Conservation (phyloP, 2,113 vertebrate genomes). For the Myotis yumanensis region DNA sequence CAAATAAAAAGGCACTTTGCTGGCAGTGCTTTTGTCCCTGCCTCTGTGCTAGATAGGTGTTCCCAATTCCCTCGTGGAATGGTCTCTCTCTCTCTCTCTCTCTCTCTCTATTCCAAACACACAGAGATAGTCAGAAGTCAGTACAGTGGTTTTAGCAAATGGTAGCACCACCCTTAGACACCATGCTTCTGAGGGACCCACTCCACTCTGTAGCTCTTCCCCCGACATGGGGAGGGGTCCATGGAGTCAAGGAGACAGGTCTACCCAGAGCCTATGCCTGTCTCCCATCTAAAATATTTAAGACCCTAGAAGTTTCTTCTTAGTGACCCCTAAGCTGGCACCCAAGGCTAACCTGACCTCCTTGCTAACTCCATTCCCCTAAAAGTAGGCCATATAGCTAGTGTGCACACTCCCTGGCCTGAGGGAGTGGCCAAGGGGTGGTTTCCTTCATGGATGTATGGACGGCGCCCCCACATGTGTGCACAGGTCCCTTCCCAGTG, state of each 20-base stretch:
- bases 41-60: too few relatives aligned
- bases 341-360: background rate
- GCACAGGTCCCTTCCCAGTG: background rate
- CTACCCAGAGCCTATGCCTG: background rate
- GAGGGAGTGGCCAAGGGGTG: background rate
- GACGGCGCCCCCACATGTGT: background rate
- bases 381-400: background rate
- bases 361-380: background rate
- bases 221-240: background rate
- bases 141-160: background rate
- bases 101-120: background rate
- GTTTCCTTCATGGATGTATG: background rate
- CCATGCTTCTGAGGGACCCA: background rate
- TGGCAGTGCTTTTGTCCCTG: too few relatives aligned
- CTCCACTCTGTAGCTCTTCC: background rate
- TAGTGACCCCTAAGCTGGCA: background rate
- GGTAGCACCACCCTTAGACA: background rate
- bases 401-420: background rate
- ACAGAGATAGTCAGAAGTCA: background rate
- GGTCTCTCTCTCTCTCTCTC: background rate
- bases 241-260: background rate
- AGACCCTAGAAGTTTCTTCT: background rate
- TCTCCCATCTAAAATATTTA: too few relatives aligned
- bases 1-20: background rate
- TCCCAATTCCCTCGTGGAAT: background rate